Evolutionary conservation across 2,888 invertebrate genomes (phyloP).

Genomic region (Ryuthela nishihirai): DNA sequence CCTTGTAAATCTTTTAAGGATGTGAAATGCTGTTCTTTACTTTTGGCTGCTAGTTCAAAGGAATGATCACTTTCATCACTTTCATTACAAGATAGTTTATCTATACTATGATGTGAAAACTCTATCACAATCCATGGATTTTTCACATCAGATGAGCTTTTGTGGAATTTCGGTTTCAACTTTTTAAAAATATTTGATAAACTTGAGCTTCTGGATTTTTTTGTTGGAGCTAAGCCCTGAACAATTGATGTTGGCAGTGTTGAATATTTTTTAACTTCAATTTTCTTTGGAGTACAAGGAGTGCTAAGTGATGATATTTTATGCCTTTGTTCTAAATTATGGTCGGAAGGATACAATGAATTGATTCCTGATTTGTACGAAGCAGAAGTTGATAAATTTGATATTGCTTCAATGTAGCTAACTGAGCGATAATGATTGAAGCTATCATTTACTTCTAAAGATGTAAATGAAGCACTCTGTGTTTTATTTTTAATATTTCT

Average conservation of each 20-base stretch:
- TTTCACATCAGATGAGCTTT: slow-evolving; percentile 29
- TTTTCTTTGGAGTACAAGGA: slow-evolving; percentile 31
- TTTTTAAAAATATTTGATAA: slow-evolving; percentile 40
- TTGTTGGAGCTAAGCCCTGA: neutral
- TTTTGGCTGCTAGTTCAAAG: slow-evolving; percentile 35
- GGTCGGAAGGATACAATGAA: neutral
- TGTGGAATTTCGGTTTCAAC: slow-evolving; percentile 37
- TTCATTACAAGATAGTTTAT: slow-evolving; percentile 21
- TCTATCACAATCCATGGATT: slow-evolving; percentile 43
- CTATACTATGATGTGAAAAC: slow-evolving; percentile 37
- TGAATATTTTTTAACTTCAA: slow-evolving; percentile 34
- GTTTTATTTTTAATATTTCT: slow-evolving; percentile 15
- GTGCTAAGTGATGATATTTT: slow-evolving; percentile 20
- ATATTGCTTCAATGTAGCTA: slow-evolving; percentile 30
- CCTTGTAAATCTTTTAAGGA: slow-evolving; percentile 23
- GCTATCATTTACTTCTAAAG: slow-evolving; percentile 23
- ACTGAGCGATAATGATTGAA: slow-evolving; percentile 31
- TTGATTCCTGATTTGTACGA: slow-evolving; percentile 9
- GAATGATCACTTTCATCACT: slow-evolving; percentile 33
- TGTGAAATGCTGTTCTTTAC: slow-evolving; percentile 29
- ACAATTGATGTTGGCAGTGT: slow-evolving; percentile 12
- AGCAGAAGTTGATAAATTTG: slow-evolving; percentile 16
- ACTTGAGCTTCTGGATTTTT: slow-evolving; percentile 37
- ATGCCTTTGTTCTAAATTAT: neutral
- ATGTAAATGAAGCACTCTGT: slow-evolving; percentile 27